Conservation (phyloP, 2,888 invertebrate genomes). For the Lasioglossum figueresi region DNA sequence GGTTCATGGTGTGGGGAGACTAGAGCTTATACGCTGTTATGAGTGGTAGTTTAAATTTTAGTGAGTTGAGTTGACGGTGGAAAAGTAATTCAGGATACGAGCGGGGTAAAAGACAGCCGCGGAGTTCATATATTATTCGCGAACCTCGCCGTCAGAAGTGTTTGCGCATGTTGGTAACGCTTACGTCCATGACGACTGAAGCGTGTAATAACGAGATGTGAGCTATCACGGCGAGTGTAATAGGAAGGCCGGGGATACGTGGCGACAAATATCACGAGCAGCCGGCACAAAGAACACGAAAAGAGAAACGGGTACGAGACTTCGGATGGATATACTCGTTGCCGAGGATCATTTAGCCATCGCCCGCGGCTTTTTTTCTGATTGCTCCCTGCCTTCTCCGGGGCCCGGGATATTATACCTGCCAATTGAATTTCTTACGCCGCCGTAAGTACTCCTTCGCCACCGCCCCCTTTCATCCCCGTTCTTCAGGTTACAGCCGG, state of each 20-base stretch:
- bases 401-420: conserved; percentile 72
- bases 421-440: conserved; percentile 76
- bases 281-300: conserved; percentile 3
- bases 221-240: neutral
- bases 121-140: conserved; percentile 13
- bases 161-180: neutral
- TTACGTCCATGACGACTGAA: conserved; percentile 12
- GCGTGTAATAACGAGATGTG: conserved; percentile 26
- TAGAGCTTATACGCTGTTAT: neutral
- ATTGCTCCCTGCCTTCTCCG: conserved; percentile 69
- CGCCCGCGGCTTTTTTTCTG: conserved; percentile 72
- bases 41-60: neutral
- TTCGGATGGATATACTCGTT: conserved; percentile 70
- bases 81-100: conserved; percentile 1
- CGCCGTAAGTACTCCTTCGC: conserved; percentile 40
- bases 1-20: too few species aligned
- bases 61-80: neutral
- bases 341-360: conserved; percentile 74
- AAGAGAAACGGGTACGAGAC: neutral
- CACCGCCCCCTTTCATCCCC: neutral
- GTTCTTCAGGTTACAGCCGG: neutral
- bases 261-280: conserved; percentile 25
- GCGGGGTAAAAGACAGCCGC: neutral
- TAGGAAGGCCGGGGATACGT: neutral
- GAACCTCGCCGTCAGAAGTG: neutral